A percentile compares a stretch with the other conserved stretches of the same genome.
These are phyloP conservation scores for Cottus gobio DNA, from an alignment of 2,113 vertebrate species.

Conservation along the genomic window DNA sequence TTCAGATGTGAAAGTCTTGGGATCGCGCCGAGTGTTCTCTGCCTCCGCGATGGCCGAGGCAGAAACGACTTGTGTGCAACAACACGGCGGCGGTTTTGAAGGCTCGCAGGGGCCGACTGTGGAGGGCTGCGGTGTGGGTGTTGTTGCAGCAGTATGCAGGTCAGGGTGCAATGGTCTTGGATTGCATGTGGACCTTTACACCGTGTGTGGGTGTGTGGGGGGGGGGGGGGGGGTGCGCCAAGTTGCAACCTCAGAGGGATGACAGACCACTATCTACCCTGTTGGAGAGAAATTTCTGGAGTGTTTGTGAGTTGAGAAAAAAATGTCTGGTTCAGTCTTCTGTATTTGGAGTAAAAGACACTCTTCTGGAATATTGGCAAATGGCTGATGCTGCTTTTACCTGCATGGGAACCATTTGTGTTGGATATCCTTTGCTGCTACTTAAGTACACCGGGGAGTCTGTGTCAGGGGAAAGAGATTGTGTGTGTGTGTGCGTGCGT, in stretches of 20 bases:
- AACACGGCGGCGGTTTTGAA: not conserved
- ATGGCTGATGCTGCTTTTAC: slow-evolving; percentile 22
- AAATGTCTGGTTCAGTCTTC: slow-evolving; percentile 23
- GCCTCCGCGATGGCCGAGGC: slow-evolving; percentile 14
- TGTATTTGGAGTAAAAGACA: slow-evolving; percentile 37
- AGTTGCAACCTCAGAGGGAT: slow-evolving; percentile 57
- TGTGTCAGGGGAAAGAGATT: not conserved
- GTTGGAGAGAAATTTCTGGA: slow-evolving; percentile 14
- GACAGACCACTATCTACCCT: slow-evolving; percentile 25
- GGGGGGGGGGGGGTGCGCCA: slow-evolving; percentile 23
- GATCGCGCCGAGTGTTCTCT: slow-evolving; percentile 7
- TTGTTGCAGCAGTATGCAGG: slow-evolving; percentile 57
- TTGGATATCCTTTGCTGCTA: slow-evolving; percentile 25
- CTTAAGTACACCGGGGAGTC: not conserved
- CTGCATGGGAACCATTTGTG: slow-evolving; percentile 30
- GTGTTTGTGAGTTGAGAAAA: slow-evolving; percentile 15
- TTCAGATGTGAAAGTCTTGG: slow-evolving; percentile 45
- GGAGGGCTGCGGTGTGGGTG: slow-evolving; percentile 19
- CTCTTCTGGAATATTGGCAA: slow-evolving; percentile 49
- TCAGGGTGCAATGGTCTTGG: slow-evolving; percentile 56
- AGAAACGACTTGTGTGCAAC: slow-evolving; percentile 41
- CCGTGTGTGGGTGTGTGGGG: slow-evolving; percentile 25
- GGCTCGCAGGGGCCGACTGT: not conserved
- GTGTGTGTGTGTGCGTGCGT: not conserved
- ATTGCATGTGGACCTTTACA: slow-evolving; percentile 54